Percentiles rank a stretch among this genome's conserved stretches.
Evolutionary conservation across 37 sponge, comb jelly and placozoan species (phyloP).

Genomic region (Beroe ovata): DNA sequence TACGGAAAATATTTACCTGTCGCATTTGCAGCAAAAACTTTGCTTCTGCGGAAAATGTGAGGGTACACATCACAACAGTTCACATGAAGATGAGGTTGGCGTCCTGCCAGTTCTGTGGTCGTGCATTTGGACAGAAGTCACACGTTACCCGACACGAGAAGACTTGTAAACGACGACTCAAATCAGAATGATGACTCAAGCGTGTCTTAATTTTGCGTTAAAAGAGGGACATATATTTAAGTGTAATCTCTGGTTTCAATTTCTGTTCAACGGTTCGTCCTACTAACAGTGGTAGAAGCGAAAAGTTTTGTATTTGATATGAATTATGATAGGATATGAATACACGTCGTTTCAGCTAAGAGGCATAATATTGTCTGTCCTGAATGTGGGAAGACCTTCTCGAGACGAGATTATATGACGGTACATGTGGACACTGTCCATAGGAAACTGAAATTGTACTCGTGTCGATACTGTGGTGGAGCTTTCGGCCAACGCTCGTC

Average conservation of each 20-base stretch:
- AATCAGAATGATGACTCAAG: too few species aligned
- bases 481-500: background rate
- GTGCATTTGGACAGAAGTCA: background rate
- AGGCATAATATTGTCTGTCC: too few species aligned
- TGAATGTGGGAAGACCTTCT: background rate
- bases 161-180: background rate
- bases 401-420: background rate
- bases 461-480: background rate
- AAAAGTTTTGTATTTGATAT: too few species aligned
- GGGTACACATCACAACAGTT: slow-evolving; percentile 1
- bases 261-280: too few species aligned
- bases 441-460: background rate
- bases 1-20: too few species aligned
- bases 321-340: too few species aligned
- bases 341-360: too few species aligned
- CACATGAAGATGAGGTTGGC: background rate
- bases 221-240: too few species aligned
- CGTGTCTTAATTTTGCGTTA: too few species aligned
- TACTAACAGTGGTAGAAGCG: too few species aligned
- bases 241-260: too few species aligned
- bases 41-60: slow-evolving; percentile 5
- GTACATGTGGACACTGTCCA: slow-evolving; percentile 13
- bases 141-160: background rate
- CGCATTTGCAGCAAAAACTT: background rate
- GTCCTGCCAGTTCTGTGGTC: background rate